Evolutionary conservation across 2,113 vertebrate species (phyloP).

Genomic region (Ptyas mucosa): DNA sequence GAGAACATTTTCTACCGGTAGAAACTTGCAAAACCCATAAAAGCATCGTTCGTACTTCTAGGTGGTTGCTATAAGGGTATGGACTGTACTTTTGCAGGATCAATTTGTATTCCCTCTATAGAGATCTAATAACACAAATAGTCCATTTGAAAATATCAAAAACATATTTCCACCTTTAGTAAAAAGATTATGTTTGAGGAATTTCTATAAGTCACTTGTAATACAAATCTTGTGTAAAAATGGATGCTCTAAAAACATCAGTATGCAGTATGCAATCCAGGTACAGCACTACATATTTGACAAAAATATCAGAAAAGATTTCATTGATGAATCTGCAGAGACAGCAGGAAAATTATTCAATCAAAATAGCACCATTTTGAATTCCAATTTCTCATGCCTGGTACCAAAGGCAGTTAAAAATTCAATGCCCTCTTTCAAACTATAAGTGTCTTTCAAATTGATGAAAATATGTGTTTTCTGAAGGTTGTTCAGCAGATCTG

Average conservation of each 20-base stretch:
- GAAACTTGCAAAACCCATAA: neutral
- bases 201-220: neutral
- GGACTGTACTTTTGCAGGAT: neutral
- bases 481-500: neutral
- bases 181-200: neutral
- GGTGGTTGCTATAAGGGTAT: neutral
- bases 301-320: neutral
- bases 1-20: neutral
- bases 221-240: neutral
- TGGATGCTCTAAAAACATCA: neutral
- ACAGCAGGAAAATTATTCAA: neutral
- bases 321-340: neutral
- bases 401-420: neutral
- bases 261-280: neutral
- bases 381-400: neutral
- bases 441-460: neutral
- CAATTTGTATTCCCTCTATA: neutral
- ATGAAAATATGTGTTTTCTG: neutral
- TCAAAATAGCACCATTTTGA: neutral
- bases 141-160: neutral
- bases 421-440: neutral
- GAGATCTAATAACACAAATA: neutral
- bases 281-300: neutral
- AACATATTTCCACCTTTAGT: neutral
- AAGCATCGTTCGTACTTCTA: neutral